Conservation (phyloP, 1,140 invertebrate genomes). For the Thaumetopoea pityocampa region DNA sequence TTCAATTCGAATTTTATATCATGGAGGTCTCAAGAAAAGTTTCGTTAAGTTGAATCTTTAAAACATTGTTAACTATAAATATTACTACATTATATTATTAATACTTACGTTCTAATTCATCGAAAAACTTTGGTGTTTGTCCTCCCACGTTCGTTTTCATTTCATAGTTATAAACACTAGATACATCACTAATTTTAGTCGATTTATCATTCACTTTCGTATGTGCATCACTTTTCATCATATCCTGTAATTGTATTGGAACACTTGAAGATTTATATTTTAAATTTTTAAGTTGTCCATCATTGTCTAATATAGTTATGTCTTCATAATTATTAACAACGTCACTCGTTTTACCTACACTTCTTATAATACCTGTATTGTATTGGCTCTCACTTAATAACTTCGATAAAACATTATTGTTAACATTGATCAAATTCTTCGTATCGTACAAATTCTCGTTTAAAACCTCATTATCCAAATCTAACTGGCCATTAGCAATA, state of each 20-base stretch:
- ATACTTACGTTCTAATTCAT: constrained; percentile 60
- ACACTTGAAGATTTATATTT: constrained; percentile 50
- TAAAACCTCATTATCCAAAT: constrained; percentile 21
- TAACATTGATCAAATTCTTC: constrained; percentile 36
- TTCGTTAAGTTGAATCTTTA: too few relatives aligned
- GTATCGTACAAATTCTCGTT: constrained; percentile 32
- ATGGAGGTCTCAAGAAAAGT: too few relatives aligned
- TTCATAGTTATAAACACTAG: too few relatives aligned
- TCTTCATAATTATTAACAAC: constrained; percentile 53
- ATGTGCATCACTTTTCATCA: constrained; percentile 13
- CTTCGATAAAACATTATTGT: constrained; percentile 29
- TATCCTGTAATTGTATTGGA: constrained; percentile 28
- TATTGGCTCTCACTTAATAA: constrained; percentile 45
- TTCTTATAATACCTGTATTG: constrained; percentile 36
- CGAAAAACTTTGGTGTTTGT: constrained; percentile 65
- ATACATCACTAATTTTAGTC: constrained; percentile 14
- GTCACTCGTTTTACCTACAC: constrained; percentile 33
- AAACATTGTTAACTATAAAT: too few relatives aligned
- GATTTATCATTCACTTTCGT: constrained; percentile 22
- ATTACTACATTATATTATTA: too few relatives aligned
- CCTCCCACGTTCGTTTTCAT: too few relatives aligned
- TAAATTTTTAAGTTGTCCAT: constrained; percentile 51
- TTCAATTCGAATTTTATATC: too few relatives aligned
- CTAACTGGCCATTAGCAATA: constrained; percentile 20
- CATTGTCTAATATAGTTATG: constrained; percentile 49